Conservation (phyloP, 2,797 vertebrate species). For the Syngnathus acus region DNA sequence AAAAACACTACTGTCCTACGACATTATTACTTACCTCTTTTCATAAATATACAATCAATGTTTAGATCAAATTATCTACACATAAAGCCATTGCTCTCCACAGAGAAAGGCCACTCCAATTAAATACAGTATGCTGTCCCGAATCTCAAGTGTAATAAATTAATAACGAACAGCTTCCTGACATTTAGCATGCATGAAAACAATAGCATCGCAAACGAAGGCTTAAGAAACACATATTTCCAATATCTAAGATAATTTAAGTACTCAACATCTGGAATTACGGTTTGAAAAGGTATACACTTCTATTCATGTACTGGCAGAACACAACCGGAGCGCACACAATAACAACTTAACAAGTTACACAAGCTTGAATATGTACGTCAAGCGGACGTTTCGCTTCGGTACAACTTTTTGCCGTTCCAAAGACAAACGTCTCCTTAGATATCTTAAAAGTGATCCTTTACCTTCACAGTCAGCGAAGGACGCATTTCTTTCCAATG, state of each 20-base stretch:
- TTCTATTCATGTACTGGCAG: constrained; percentile 64
- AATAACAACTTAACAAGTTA: constrained; percentile 73
- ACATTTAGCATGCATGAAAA: constrained; percentile 1
- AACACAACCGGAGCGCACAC: constrained; percentile 45
- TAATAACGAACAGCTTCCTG: not conserved
- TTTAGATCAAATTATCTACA: not conserved
- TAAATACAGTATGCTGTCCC: not conserved
- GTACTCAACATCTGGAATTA: constrained; percentile 68
- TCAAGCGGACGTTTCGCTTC: constrained; percentile 6
- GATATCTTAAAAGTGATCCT: constrained; percentile 13
- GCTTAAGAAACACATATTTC: constrained; percentile 18
- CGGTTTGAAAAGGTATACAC: constrained; percentile 63
- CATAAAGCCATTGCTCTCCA: constrained; percentile 6
- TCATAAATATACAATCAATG: not conserved
- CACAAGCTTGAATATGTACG: constrained; percentile 54
- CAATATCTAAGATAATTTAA: constrained; percentile 32
- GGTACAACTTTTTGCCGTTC: accelerated
- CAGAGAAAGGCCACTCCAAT: not conserved
- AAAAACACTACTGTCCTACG: not conserved
- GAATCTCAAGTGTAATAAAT: not conserved
- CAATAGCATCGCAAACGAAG: constrained; percentile 1
- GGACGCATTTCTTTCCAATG: constrained; percentile 62
- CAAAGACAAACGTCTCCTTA: constrained; percentile 3
- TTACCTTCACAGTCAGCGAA: constrained; percentile 63
- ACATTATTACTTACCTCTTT: not conserved